phyloP scores from a whole-genome alignment of 2,888 invertebrate species.

The Cheilosia pagana region DNA sequence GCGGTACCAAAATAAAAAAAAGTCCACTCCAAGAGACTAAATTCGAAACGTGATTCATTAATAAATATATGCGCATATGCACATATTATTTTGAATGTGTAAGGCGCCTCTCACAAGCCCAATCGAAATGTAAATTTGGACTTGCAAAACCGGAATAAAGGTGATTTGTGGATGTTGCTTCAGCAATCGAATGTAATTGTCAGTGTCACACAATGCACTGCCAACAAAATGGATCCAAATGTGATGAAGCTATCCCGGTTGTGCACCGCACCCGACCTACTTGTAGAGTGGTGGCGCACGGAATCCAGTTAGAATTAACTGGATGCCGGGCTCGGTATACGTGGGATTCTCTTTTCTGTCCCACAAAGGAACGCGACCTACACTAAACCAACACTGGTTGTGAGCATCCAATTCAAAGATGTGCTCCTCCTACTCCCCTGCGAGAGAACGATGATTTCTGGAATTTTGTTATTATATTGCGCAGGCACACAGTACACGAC shows the following conservation, averaged over 20 bases:
- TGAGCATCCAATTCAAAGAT: slow-evolving; percentile 18
- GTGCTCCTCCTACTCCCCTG: neutral
- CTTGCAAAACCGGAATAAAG: slow-evolving; percentile 42
- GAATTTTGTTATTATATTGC: neutral
- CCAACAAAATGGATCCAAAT: slow-evolving; percentile 19
- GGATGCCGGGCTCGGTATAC: neutral
- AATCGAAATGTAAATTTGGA: slow-evolving; percentile 29
- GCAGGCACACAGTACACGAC: neutral
- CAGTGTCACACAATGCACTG: neutral
- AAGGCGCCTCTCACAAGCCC: neutral
- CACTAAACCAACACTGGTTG: slow-evolving; percentile 10
- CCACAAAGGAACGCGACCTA: slow-evolving; percentile 36
- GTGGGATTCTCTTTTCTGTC: slow-evolving; percentile 35
- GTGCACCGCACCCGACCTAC: slow-evolving; percentile 8
- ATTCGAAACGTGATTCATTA: slow-evolving; percentile 44
- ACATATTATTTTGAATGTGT: neutral
- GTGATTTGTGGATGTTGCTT: slow-evolving; percentile 13
- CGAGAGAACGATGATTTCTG: neutral
- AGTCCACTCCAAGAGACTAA: neutral
- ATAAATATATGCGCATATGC: slow-evolving; percentile 7
- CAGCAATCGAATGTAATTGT: neutral
- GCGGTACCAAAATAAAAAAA: neutral
- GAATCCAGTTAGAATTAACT: slow-evolving; percentile 41
- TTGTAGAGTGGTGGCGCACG: neutral
- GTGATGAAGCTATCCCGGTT: slow-evolving; percentile 26